These are phyloP conservation scores for Micronycteris hirsuta DNA, from an alignment of 2,113 vertebrate genomes.

Conservation along the genomic window DNA sequence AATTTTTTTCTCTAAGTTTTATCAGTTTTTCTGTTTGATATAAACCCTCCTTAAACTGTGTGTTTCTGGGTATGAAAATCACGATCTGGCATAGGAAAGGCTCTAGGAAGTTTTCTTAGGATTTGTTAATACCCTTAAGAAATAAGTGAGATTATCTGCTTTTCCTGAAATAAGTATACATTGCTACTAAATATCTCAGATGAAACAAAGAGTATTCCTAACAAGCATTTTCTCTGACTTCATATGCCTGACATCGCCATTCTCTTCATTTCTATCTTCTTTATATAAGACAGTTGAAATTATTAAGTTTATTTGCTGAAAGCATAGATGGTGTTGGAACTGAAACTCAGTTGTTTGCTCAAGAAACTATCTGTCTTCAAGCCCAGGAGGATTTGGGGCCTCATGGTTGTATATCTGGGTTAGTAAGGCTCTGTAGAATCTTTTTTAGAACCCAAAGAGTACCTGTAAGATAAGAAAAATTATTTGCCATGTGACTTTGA, in stretches of 20 bases:
- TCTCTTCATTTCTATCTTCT: background rate
- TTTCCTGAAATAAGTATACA: slow-evolving; percentile 35
- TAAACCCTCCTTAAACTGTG: background rate
- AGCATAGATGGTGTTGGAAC: background rate
- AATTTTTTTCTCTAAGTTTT: background rate
- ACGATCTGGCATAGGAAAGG: background rate
- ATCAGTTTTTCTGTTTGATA: background rate
- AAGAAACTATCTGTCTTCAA: background rate
- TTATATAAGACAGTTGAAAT: slow-evolving; percentile 32
- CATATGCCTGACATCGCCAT: background rate
- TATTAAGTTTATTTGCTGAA: background rate
- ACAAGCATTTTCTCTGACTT: slow-evolving; percentile 38
- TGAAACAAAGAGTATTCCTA: slow-evolving; percentile 23
- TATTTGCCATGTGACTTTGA: background rate
- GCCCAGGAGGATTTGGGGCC: background rate
- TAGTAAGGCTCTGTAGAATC: background rate
- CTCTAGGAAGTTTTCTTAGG: background rate
- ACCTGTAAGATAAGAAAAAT: background rate
- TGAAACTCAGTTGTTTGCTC: background rate
- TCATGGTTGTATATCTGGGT: background rate
- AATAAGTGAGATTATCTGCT: background rate
- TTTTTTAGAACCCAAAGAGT: background rate
- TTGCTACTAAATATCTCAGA: slow-evolving; percentile 36
- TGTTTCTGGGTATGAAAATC: slow-evolving; percentile 10
- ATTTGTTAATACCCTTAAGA: slow-evolving; percentile 40